Evolutionary conservation across 2,888 invertebrate species (phyloP), one percentile per base, ranked within the genome.

Genomic region (Strigamia maritima): DNA sequence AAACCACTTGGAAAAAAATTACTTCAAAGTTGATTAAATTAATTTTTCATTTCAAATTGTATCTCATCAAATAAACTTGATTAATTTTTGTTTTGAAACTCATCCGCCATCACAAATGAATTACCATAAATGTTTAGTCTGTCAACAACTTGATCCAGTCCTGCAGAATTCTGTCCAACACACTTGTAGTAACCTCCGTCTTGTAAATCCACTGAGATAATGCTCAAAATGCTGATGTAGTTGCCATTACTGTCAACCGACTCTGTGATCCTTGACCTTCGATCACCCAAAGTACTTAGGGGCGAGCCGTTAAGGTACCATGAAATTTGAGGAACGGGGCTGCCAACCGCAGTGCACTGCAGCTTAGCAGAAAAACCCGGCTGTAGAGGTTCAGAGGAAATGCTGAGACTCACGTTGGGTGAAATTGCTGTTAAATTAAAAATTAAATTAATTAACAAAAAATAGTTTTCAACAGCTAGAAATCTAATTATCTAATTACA

Each of bases 181-280:
- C 78, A 78, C n/a, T 60, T 78, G 65, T 78, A 78, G 31, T 78
- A 65, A 60, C 78, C 78, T 31, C 78, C 65, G n/a, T 78, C 78
- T 78, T 78, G 78, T 12, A 78, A 54, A 54, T 65, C 40, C 28
- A 78, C 65, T 16, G 78, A 65, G 60, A 31, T 65, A 65, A 78
- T 65, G 35, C 26, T 65, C n/a, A 78, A 54, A 31, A 31, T 28
- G 60, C 78, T 78, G 31, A 65, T 26, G 35, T 38, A 65, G 60
- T 78, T 78, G 28, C 78, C 78, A 24, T 38, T 78, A 65, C 28
- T 40, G 65, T 78, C 78, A n/a, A 65, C 35, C n/a, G 28, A n/a
- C 22, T 65, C 65, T 35, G 60, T 31, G 26, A 78, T 78, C 60
- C 60, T 60, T 35, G 60, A 28, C 40, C 78, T 78, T 28, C 28